A percentile compares a stretch with the other conserved stretches of the same genome.
These are phyloP conservation scores for Peribatodes rhomboidaria DNA, from an alignment of 2,888 invertebrate genomes.

Conservation along the genomic window DNA sequence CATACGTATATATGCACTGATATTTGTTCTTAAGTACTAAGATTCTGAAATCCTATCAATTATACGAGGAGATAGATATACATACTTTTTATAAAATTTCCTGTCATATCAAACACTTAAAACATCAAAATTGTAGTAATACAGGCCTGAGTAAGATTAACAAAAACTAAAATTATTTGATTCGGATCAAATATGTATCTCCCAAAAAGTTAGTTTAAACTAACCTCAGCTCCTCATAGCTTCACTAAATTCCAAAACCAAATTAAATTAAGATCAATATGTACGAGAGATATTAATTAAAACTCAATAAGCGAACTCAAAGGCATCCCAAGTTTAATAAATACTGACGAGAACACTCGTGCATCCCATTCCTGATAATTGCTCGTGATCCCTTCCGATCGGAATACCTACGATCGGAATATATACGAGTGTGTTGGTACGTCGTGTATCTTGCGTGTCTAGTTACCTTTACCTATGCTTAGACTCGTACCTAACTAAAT, in stretches of 20 bases:
- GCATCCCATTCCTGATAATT: slow-evolving; percentile 29
- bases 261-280: slow-evolving; percentile 6
- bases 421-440: slow-evolving; percentile 6
- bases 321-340: slow-evolving; percentile 23
- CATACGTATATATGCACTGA: too few relatives aligned
- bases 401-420: slow-evolving; percentile 4
- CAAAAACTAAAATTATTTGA: slow-evolving; percentile 1
- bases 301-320: slow-evolving; percentile 17
- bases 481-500: too few relatives aligned
- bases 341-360: slow-evolving; percentile 24
- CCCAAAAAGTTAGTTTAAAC: neutral
- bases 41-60: too few relatives aligned
- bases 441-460: neutral
- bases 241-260: neutral
- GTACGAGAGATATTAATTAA: slow-evolving; percentile 17
- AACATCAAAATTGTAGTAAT: too few relatives aligned
- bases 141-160: too few relatives aligned
- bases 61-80: too few relatives aligned
- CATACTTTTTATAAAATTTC: too few relatives aligned
- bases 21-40: too few relatives aligned
- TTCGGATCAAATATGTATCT: slow-evolving; percentile 10
- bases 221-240: neutral
- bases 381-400: slow-evolving; percentile 26
- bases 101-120: too few relatives aligned
- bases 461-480: neutral